These are phyloP conservation scores for Zoanthus solanderi DNA, from an alignment of 92 coral and sea anemone species.

Conservation along the genomic window DNA sequence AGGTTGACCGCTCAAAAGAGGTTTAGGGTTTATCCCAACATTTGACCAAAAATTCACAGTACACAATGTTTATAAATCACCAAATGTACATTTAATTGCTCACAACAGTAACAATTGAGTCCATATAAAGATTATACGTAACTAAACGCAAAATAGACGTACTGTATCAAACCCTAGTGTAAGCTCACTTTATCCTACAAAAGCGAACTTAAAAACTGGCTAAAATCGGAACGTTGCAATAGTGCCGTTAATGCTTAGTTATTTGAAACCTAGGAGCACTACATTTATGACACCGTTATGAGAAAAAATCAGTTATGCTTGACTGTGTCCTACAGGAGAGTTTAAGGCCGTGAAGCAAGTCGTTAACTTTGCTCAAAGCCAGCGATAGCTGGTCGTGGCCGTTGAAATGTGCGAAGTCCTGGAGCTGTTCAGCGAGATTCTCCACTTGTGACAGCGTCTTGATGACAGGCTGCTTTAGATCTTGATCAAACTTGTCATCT, in stretches of 20 bases:
- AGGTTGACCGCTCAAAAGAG: slow-evolving; percentile 15
- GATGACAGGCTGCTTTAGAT: slow-evolving; percentile 62
- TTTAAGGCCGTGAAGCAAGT: slow-evolving; percentile 61
- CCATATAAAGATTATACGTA: slow-evolving; percentile 2
- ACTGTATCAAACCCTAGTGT: slow-evolving; percentile 4
- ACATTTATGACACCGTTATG: slow-evolving; percentile 14
- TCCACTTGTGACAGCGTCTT: slow-evolving; percentile 60
- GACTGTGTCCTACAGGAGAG: slow-evolving; percentile 56
- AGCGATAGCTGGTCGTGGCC: slow-evolving; percentile 67
- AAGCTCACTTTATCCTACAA: slow-evolving; percentile 6
- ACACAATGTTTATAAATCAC: slow-evolving; percentile 28
- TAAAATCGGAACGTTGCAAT: not conserved
- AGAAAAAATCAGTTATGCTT: slow-evolving; percentile 59
- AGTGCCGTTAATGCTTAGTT: slow-evolving; percentile 9
- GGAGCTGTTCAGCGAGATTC: slow-evolving; percentile 62
- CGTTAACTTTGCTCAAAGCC: slow-evolving; percentile 70
- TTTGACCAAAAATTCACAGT: slow-evolving; percentile 14
- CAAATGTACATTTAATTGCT: slow-evolving; percentile 15
- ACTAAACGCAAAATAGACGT: slow-evolving; percentile 11
- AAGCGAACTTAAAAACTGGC: not conserved
- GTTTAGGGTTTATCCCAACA: not conserved
- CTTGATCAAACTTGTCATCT: slow-evolving; percentile 60
- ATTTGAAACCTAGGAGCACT: slow-evolving; percentile 13
- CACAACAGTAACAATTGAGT: slow-evolving; percentile 23
- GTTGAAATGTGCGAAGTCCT: slow-evolving; percentile 63